Base-by-base conservation (phyloP, 2,888 invertebrate species). In the Argyresthia goedartella region DNA sequence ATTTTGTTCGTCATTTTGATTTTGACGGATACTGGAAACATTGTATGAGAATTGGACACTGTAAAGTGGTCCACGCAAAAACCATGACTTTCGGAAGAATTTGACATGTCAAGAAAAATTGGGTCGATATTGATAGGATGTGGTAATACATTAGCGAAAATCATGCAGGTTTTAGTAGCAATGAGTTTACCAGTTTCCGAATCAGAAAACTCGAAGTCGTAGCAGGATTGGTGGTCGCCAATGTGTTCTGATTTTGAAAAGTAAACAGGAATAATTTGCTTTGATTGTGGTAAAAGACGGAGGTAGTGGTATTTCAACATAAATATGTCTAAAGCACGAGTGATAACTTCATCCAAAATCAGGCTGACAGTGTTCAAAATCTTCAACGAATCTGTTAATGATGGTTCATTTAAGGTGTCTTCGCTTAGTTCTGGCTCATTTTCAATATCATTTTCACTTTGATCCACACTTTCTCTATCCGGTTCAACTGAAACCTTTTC, bases 191-290 rank as follows among this genome's bases (percentile, higher is more conserved):
- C 60, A 8, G 70, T 69, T 35, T 62, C 50, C 11, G 62, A 55
- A 49, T 77, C 67, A 50, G 56, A 62, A 54, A 81, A 70, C 49
- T 71, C 60, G 33, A 82, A 59, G 54, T 76, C 69, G 56, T 76
- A 85, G 53, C 63, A 71, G 52, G 62, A 60, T 50, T 84, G 79
- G 60, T 84, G 79, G 49, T 60, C 67, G n/a, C 84, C 84, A 51
- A 67, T 66, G 46, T 68, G 60, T 57, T 76, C 75, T 16, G 63
- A 59, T 66, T 78, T 76, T 9, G 64, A 72, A 50, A 82, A 76
- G 58, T 66, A 68, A 14, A 81, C 66, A 25, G 63, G 57, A 36
- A 76, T 63, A 9, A 57, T 59, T 11, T 52, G 57, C 52, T 63
- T 70, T 34, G 70, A 62, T 54, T 64, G 55, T 3, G 74, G 67